Conservation (phyloP, 2,113 vertebrate genomes). For the Hypocryptadius cinnamomeus region DNA sequence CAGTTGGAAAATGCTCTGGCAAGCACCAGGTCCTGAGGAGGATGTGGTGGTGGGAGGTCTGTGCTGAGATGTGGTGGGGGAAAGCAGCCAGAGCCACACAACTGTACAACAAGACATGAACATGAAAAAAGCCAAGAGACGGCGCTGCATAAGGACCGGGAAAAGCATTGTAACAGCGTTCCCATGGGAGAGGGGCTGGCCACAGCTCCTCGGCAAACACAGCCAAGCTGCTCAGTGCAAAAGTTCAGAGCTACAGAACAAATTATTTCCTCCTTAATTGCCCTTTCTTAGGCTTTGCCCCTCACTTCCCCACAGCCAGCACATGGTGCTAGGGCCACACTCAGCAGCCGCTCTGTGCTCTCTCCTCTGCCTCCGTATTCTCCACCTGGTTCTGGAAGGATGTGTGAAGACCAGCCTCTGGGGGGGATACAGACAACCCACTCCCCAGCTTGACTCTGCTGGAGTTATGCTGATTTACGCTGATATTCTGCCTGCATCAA, state of each 20-base stretch:
- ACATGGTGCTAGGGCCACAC: rapidly evolving
- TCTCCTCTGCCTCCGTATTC: background rate
- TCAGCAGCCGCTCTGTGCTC: background rate
- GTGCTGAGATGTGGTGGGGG: background rate
- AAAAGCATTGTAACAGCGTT: slow-evolving; percentile 13
- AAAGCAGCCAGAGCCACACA: background rate
- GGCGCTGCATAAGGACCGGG: background rate
- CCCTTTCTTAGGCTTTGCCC: slow-evolving; percentile 10
- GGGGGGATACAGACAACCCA: background rate
- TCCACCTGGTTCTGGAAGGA: background rate
- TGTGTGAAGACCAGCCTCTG: background rate
- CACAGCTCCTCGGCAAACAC: background rate
- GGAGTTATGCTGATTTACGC: background rate
- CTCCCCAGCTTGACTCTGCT: background rate
- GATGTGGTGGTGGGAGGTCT: background rate
- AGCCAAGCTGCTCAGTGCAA: background rate
- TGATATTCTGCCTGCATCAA: background rate
- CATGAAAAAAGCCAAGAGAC: background rate
- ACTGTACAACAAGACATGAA: background rate
- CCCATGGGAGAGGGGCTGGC: slow-evolving; percentile 15
- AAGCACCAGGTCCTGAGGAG: background rate
- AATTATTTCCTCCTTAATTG: slow-evolving; percentile 29
- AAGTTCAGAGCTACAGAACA: slow-evolving; percentile 31
- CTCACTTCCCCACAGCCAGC: background rate
- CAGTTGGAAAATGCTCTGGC: background rate